Evolutionary conservation across 2,113 vertebrate genomes (phyloP), one percentile per base, ranked within the genome.

Genomic region (Atherinomorus stipes): DNA sequence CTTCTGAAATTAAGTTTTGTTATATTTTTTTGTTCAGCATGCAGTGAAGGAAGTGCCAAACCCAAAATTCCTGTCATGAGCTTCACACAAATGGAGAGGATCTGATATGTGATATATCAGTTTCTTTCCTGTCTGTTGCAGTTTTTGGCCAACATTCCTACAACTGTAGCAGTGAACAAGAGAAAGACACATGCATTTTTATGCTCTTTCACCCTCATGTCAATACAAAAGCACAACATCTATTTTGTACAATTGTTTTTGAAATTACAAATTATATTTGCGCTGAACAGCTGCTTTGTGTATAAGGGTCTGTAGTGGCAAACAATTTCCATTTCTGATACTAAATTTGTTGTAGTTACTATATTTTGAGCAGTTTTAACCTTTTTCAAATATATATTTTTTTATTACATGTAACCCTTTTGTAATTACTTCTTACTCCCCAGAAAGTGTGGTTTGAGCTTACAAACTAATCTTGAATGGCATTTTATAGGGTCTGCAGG

Each of bases 31-130:
- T 47, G 18, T 47, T 47, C 31, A 51, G 37, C 23, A 59, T 16
- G 15, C 31, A 31, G 44, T 28, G 21, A 67, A 61, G 9, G 18
- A 66, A 22, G 23, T 42, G 45, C 77, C 71, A 81, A 66, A 70
- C 65, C 64, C 61, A 67, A 68, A 75, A 50, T 56, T 52, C 26
- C 65, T 59, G 28, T 50, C 12, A 12, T 63, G 23, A 28, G 28
- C 60, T 50, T 60, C n/a, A 42, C 10, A 50, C 28, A 10, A 57
- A 56, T 22, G 8, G 2, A 47, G 49, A 50, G n/a, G 49, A 50
- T 47, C n/a, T 16, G 15, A 50, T n/a, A 42, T 23, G 11, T 51
- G 2, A 51, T 23, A 21, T 13, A 23, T 19, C 1, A 7, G 13
- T 51, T 51, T 12, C 11, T 51, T 23, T 23, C 9, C 49, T 22